Conservation (phyloP, 2,888 invertebrate genomes). For the Eubasilissa splendida region DNA sequence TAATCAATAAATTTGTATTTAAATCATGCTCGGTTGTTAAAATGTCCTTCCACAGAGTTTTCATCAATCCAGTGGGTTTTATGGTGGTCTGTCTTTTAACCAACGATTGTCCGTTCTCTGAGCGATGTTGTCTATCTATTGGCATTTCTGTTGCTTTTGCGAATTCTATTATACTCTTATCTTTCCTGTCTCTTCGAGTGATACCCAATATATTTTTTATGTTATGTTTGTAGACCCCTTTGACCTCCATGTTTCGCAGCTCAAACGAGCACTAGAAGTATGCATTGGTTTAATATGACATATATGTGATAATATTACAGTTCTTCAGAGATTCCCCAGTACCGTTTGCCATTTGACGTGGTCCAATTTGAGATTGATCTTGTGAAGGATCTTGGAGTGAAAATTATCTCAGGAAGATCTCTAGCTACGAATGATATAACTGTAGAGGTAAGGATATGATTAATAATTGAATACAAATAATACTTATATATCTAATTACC, state of each 20-base stretch:
- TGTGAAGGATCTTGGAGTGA: slow-evolving; percentile 93
- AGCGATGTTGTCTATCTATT: no score
- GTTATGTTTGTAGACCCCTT: background rate
- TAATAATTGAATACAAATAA: background rate
- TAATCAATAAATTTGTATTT: no score
- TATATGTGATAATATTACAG: slow-evolving; percentile 70
- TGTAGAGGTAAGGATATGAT: slow-evolving; percentile 71
- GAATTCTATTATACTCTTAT: no score
- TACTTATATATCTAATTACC: background rate
- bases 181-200: no score
- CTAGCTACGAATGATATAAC: slow-evolving; percentile 84
- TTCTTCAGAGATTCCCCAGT: slow-evolving; percentile 97
- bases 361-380: slow-evolving; percentile 94
- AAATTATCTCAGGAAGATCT: slow-evolving; percentile 82
- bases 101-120: no score
- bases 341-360: slow-evolving; percentile 92
- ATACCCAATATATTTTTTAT: no score
- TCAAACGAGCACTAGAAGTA: background rate
- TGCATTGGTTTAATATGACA: background rate
- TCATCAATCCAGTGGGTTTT: no score
- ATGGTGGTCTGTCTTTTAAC: no score
- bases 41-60: no score
- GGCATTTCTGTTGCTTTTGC: no score
- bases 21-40: no score
- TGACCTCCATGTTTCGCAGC: background rate